phyloP scores from a whole-genome alignment of 2,888 invertebrate species.

The Ceratothoa steindachneri region DNA sequence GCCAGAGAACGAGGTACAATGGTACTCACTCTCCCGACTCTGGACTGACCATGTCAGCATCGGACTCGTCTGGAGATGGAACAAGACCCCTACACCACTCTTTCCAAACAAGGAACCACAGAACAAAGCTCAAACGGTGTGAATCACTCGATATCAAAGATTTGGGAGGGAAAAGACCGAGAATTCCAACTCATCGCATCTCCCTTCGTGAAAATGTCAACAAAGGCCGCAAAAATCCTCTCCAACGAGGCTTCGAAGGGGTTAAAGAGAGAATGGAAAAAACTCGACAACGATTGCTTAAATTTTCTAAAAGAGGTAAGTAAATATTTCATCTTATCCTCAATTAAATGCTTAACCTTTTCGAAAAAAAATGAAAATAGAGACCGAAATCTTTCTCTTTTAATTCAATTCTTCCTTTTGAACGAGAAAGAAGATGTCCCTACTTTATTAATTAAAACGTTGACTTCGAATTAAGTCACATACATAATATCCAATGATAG shows the following conservation, averaged over 20 bases:
- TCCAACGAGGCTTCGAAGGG: background rate
- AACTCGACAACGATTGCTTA: background rate
- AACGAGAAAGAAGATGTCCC: no score
- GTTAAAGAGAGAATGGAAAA: slow-evolving; percentile 1
- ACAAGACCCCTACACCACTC: background rate
- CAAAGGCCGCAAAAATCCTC: background rate
- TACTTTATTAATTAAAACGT: no score
- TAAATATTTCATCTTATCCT: no score
- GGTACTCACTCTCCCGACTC: slow-evolving; percentile 38
- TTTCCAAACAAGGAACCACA: background rate
- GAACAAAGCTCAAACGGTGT: slow-evolving; percentile 32
- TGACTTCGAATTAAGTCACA: no score
- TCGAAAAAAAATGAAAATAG: no score
- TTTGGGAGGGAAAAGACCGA: slow-evolving; percentile 1
- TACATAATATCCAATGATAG: no score
- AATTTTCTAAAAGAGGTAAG: slow-evolving; percentile 4
- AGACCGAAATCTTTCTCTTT: no score
- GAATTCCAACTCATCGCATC: background rate
- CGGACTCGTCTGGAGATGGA: slow-evolving; percentile 33
- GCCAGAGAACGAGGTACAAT: slow-evolving; percentile 14
- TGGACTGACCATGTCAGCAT: slow-evolving; percentile 35
- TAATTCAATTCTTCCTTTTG: no score
- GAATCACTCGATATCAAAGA: slow-evolving; percentile 37
- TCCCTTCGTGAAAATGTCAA: background rate
- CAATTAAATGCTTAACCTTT: no score